These are phyloP conservation scores for Dermochelys coriacea DNA, from an alignment of 2,797 vertebrate species.

Conservation along the genomic window DNA sequence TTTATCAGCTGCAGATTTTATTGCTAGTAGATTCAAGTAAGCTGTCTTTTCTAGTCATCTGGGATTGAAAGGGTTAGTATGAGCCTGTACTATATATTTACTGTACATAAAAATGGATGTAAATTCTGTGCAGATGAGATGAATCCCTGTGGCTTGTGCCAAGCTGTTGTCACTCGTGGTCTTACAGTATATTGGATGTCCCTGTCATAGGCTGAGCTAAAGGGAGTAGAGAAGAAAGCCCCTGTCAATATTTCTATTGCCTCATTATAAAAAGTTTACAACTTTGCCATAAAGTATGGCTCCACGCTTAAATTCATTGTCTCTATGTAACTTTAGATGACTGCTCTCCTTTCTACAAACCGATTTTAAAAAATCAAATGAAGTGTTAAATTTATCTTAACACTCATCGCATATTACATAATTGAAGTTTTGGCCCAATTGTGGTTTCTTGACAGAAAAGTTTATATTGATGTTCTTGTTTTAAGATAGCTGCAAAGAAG, in stretches of 20 bases:
- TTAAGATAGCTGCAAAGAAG: not conserved
- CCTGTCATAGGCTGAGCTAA: not conserved
- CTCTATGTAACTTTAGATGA: not conserved
- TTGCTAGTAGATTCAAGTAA: not conserved
- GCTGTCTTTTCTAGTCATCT: not conserved
- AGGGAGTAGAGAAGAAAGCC: not conserved
- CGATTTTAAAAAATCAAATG: not conserved
- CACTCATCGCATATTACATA: fast-evolving
- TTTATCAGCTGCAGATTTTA: not conserved
- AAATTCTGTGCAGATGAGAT: not conserved
- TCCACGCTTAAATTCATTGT: not conserved
- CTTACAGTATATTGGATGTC: not conserved
- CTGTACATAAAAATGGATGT: not conserved
- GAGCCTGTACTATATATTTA: not conserved
- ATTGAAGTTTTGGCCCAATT: not conserved
- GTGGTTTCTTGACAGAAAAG: not conserved
- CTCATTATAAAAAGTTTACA: not conserved
- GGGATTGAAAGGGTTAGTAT: not conserved
- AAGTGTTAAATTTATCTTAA: not conserved
- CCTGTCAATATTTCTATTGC: not conserved
- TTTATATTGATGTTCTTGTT: not conserved
- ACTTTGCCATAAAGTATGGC: not conserved
- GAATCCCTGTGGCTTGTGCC: not conserved
- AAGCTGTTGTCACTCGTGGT: not conserved
- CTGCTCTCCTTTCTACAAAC: not conserved